Conservation (phyloP, 2,888 invertebrate species). For the Volucella inanis region DNA sequence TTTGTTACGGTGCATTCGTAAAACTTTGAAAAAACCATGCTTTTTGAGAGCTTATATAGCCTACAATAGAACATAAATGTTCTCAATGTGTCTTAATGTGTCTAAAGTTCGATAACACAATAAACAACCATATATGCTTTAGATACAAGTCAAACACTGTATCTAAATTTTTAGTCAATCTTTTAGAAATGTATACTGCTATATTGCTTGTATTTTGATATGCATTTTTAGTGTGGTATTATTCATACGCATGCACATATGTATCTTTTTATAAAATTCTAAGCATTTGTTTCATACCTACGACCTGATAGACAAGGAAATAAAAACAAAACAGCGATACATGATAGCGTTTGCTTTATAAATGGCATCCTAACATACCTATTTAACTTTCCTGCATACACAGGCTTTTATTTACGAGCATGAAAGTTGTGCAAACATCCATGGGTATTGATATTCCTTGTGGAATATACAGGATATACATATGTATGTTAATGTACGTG, state of each 20-base stretch:
- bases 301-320: conserved; percentile 21
- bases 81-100: conserved; percentile 9
- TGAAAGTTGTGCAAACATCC: conserved; percentile 44
- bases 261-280: not conserved
- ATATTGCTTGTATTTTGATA: not conserved
- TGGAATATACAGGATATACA: conserved; percentile 19
- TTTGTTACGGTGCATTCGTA: no score
- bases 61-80: no score
- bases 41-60: no score
- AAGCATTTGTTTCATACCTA: not conserved
- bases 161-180: conserved; percentile 16
- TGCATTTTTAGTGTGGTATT: conserved; percentile 1
- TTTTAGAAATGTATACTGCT: conserved; percentile 17
- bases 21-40: no score
- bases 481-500: conserved; percentile 16
- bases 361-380: conserved; percentile 13
- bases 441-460: conserved; percentile 49
- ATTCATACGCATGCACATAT: conserved; percentile 19
- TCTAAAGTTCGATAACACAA: not conserved
- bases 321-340: conserved; percentile 24
- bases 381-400: conserved; percentile 26
- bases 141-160: conserved; percentile 7
- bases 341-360: conserved; percentile 7
- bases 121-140: not conserved
- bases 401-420: conserved; percentile 34